Conservation (phyloP, 2,113 vertebrate genomes). For the Mus pahari region DNA sequence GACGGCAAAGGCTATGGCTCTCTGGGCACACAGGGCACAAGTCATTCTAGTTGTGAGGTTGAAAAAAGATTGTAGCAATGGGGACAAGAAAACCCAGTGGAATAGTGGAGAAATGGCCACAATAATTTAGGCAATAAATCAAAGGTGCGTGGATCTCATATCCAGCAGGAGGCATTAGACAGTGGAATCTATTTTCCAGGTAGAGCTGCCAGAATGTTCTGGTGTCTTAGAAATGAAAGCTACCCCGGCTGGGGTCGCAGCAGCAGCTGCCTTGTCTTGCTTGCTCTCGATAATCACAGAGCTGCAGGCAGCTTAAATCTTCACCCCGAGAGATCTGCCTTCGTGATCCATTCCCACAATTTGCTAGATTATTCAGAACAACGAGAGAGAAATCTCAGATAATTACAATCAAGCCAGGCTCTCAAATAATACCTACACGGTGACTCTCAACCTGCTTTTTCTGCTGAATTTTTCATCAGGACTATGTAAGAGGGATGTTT, state of each 20-base stretch:
- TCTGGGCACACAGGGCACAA: background rate
- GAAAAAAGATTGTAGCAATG: background rate
- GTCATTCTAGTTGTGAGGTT: background rate
- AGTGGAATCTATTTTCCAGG: background rate
- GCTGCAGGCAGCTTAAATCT: background rate
- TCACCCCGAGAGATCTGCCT: slow-evolving; percentile 17
- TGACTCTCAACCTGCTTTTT: background rate
- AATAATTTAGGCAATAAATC: background rate
- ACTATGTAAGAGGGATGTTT: background rate
- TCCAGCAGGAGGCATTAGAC: background rate
- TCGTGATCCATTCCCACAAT: slow-evolving; percentile 5
- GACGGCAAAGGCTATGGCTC: background rate
- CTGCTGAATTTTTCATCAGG: background rate
- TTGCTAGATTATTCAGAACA: slow-evolving; percentile 48
- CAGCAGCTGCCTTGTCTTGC: background rate
- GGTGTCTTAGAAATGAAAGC: background rate
- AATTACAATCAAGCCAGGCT: slow-evolving; percentile 37
- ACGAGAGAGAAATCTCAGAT: background rate
- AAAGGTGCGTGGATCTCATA: background rate
- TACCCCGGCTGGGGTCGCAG: background rate
- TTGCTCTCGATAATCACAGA: background rate
- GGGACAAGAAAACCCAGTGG: no score
- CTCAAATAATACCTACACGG: background rate
- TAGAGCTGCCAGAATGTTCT: background rate
- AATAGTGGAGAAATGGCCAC: background rate